These are phyloP conservation scores for Diplazon laetatorius DNA, from an alignment of 2,888 invertebrate species.

Conservation along the genomic window DNA sequence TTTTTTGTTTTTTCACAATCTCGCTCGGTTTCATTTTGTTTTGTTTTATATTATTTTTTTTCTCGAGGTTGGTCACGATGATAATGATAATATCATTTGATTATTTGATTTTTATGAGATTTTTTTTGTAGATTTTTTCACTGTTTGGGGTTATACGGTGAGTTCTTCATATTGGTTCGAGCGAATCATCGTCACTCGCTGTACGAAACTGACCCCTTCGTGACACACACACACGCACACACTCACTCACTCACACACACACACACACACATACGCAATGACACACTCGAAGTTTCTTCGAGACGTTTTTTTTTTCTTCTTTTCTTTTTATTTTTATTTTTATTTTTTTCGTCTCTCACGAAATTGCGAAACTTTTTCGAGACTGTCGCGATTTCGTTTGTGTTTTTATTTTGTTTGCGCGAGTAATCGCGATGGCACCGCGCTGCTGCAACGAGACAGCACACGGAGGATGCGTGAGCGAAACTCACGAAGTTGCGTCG, in stretches of 20 bases:
- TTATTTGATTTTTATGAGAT: slow-evolving; percentile 14
- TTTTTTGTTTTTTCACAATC: slow-evolving; percentile 2
- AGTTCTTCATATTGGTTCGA: slow-evolving; percentile 25
- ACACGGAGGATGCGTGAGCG: slow-evolving; percentile 5
- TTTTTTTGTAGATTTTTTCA: no score
- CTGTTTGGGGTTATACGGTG: slow-evolving; percentile 24
- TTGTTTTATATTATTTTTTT: neutral
- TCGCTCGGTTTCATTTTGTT: slow-evolving; percentile 1
- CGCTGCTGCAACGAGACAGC: neutral
- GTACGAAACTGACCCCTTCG: neutral
- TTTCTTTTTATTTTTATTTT: neutral
- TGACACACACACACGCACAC: slow-evolving; percentile 1
- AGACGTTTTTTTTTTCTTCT: no score
- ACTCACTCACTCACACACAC: neutral
- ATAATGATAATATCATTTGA: slow-evolving; percentile 4
- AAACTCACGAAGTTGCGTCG: slow-evolving; percentile 19
- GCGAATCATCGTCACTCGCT: slow-evolving; percentile 43
- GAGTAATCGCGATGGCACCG: slow-evolving; percentile 6
- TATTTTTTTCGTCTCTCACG: neutral
- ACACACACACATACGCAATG: no score
- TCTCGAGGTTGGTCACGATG: neutral
- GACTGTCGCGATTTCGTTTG: neutral
- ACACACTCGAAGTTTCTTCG: no score
- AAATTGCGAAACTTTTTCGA: neutral
- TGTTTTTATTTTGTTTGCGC: neutral